Evolutionary conservation across 2,888 invertebrate genomes (phyloP), one percentile per base, ranked within the genome.

Genomic region (Thymelicus acteon): DNA sequence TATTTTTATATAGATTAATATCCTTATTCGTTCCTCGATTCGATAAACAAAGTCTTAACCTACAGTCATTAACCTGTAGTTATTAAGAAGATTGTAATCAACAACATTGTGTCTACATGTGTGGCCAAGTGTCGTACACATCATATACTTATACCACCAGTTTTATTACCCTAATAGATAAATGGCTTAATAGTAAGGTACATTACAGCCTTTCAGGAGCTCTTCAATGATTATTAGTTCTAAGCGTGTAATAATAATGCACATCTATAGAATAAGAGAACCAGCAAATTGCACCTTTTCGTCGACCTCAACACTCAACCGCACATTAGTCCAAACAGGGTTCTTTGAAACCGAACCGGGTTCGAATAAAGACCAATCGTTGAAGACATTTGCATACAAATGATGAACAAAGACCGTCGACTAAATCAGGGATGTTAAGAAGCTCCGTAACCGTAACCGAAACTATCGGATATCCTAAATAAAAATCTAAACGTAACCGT

Each of bases 351-450:
- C 72, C 62, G 44, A 73, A 72, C 69, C 62, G 40, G 5, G 69
- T 63, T 63, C 69, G 62, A 68, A 73, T 72, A 75, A 76, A 73
- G 75, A 77, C 80, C 82, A 79, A 79, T 80, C 75, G 76, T 75
- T 72, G 74, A 77, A 80, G 83, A 82, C 79, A 84, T 82, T 80
- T 78, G 75, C 76, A 78, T 80, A 76, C 80, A 82, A 83, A 82
- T 79, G 78, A 78, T 78, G 79, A 80, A 81, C 78, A 82, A 84
- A 83, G 82, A 81, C 77, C 81, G 72, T 73, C 47, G 78, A 80
- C 73, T 31, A 31, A 31, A 31, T 31, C 31, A 31, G 31, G 31
- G 31, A 31, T 31, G 31, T 31, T 31, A 31, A 31, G 31, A 3
- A 5, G 31, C 31, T 31, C 5, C 31, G 31, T 31, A 31, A 31